phyloP scores from a whole-genome alignment of 1,140 invertebrate species.

The Chironomus tepperi region DNA sequence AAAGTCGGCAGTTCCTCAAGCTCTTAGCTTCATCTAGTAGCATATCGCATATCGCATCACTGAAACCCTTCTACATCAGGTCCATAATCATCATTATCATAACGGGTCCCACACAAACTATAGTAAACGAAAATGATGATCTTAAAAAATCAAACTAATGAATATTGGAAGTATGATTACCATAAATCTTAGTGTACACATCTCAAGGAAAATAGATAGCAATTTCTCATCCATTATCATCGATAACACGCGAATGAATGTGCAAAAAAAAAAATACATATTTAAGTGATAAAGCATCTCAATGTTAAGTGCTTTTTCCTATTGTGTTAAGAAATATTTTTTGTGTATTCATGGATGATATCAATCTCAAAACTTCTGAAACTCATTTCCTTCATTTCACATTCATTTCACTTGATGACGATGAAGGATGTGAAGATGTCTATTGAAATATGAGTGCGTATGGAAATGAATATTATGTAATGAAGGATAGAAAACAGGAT shows the following conservation, averaged over 20 bases:
- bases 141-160: background rate
- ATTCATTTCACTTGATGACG: background rate
- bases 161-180: background rate
- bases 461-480: too few species aligned
- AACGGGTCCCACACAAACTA: too few species aligned
- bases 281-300: too few species aligned
- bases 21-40: too few species aligned
- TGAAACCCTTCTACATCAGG: too few species aligned
- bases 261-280: background rate
- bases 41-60: too few species aligned
- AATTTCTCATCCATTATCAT: background rate
- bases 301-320: background rate
- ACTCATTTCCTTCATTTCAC: background rate
- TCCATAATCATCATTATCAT: too few species aligned
- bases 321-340: background rate
- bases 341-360: constrained; percentile 5
- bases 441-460: too few species aligned
- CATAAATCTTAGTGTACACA: too few species aligned
- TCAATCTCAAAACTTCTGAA: constrained; percentile 7
- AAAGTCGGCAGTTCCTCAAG: too few species aligned
- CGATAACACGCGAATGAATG: background rate
- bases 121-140: background rate
- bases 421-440: background rate
- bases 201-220: background rate
- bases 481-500: too few species aligned